A percentile compares a stretch with the other conserved stretches of the same genome.
Conservation (phyloP, 1,140 invertebrate species). For the Drosophila erecta region DNA sequence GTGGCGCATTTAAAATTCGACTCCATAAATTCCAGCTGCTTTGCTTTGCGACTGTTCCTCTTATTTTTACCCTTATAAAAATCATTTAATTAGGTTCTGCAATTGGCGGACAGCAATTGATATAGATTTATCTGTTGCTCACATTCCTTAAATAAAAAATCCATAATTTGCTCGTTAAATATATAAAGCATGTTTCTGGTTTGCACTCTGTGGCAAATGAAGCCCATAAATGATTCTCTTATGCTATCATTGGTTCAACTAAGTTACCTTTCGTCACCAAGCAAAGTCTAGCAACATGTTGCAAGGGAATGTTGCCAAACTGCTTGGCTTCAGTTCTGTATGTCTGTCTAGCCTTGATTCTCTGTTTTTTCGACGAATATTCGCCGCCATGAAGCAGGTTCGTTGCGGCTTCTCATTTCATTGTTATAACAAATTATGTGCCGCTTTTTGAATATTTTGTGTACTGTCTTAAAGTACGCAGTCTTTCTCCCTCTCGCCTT, state of each 20-base stretch:
- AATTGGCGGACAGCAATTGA: slow-evolving; percentile 68
- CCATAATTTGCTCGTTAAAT: too few species aligned
- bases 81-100: slow-evolving; percentile 46
- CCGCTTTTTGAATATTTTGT: slow-evolving; percentile 62
- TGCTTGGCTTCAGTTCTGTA: slow-evolving; percentile 20
- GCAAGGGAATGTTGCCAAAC: slow-evolving; percentile 21
- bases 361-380: slow-evolving; percentile 7
- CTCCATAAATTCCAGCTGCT: slow-evolving; percentile 52
- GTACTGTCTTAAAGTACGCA: slow-evolving; percentile 51
- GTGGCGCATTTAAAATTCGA: slow-evolving; percentile 44
- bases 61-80: slow-evolving; percentile 41
- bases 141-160: slow-evolving; percentile 44
- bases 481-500: slow-evolving; percentile 14
- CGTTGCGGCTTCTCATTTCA: slow-evolving; percentile 48
- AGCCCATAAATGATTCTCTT: too few species aligned
- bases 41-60: neutral
- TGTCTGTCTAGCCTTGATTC: slow-evolving; percentile 1
- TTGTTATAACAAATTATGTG: slow-evolving; percentile 74
- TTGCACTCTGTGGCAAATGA: too few species aligned
- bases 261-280: neutral
- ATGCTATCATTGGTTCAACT: too few species aligned
- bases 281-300: slow-evolving; percentile 8
- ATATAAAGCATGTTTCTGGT: too few species aligned
- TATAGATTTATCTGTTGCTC: slow-evolving; percentile 59
- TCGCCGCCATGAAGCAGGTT: slow-evolving; percentile 52